These are phyloP conservation scores for Cheilosia pagana DNA, from an alignment of 2,888 invertebrate species.

Conservation along the genomic window DNA sequence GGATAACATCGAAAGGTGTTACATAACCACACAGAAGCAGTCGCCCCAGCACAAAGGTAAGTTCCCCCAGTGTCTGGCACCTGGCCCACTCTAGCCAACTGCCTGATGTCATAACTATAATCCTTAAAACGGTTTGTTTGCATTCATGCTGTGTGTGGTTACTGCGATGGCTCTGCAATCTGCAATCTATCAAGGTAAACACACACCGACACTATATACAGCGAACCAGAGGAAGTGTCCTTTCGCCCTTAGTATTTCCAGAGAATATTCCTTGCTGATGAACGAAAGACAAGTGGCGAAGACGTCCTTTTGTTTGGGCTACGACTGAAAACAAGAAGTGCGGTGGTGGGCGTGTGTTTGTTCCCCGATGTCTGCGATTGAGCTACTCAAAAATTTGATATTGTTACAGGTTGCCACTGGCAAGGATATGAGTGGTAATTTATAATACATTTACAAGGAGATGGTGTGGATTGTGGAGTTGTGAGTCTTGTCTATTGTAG, in stretches of 20 bases:
- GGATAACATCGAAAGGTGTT: constrained; percentile 57
- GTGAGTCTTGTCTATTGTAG: not conserved
- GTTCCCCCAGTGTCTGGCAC: constrained; percentile 33
- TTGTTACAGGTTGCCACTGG: constrained; percentile 63
- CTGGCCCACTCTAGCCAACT: constrained; percentile 50
- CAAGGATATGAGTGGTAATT: constrained; percentile 39
- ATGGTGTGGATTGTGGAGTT: not conserved
- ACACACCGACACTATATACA: constrained; percentile 10
- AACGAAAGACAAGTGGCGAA: constrained; percentile 68
- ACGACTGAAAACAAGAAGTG: constrained; percentile 15
- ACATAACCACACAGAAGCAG: constrained; percentile 50
- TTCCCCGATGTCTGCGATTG: constrained; percentile 56
- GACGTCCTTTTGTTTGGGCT: constrained; percentile 52
- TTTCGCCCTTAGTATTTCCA: constrained; percentile 49
- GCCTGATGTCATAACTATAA: constrained; percentile 69
- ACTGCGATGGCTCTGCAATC: no score
- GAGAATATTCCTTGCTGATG: constrained; percentile 49
- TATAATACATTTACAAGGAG: constrained; percentile 33
- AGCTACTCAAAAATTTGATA: constrained; percentile 72
- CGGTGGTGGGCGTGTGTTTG: constrained; percentile 36
- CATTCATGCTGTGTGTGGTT: constrained; percentile 45
- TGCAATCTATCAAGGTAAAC: constrained; percentile 56
- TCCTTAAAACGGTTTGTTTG: constrained; percentile 71
- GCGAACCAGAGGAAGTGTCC: constrained; percentile 35
- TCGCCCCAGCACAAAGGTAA: constrained; percentile 15